Evolutionary conservation across 1,140 invertebrate species (phyloP), one percentile per base, ranked within the genome.

Genomic region (Coelopa frigida): DNA sequence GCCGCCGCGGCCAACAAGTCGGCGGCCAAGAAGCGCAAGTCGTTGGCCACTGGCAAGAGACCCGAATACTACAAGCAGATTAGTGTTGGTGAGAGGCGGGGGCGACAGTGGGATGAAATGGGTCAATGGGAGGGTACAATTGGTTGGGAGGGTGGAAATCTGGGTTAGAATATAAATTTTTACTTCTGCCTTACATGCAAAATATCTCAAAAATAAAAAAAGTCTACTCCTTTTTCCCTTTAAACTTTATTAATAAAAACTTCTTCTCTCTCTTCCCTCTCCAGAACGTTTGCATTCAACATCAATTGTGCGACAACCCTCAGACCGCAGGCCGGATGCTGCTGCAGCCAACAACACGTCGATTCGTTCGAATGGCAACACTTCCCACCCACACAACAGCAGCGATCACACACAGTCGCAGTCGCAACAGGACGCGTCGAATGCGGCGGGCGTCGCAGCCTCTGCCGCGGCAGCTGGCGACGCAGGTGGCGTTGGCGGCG

Each of bases 231-330:
- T 49, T 22, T 41, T 11, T 27, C 17, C 21, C 20, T 2, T 38
- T 37, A 37, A n/a, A 1, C 18, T 37, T 20, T 23, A 38, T 23
- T 38, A 18, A 29, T 35, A 3, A 40, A n/a, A n/a, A n/a, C n/a
- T 35, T 39, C 4, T 32, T 44, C 10, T 26, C 11, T 27, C 47
- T 39, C 22, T 17, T 35, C 22, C 38, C 22, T 15, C 14, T 42
- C 10, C 14, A 69, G 66, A 69, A 47, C 65, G 66, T 4, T 54
- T 57, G 10, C 55, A 61, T 35, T 48, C 62, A 37, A 45, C 55
- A 4, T 61, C 66, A 8, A 62, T 69, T 40, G 58, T 61, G 31
- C 57, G 65, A 14, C 65, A 69, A 32, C 65, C 62, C 3, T 68
- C 66, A 36, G 66, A 69, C 46, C 58, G 66, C 12, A 49, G 66